These are phyloP conservation scores for Rutpela maculata DNA, from an alignment of 2,888 invertebrate species.

Conservation along the genomic window DNA sequence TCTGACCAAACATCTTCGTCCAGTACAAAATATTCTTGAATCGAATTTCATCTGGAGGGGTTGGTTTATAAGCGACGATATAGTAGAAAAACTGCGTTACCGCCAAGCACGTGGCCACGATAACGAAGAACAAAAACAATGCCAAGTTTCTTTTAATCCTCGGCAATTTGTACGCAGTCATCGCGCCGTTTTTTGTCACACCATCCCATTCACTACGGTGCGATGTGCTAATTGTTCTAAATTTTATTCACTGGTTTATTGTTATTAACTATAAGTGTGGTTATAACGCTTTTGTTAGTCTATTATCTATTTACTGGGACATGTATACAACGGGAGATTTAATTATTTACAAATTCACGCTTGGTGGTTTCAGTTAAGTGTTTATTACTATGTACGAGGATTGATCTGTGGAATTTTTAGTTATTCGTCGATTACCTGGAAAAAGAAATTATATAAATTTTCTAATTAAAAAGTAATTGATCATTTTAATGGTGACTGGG, in stretches of 20 bases:
- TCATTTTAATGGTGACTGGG: too few species aligned
- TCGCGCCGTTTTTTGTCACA: neutral
- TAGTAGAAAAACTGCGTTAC: conserved; percentile 12
- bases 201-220: neutral
- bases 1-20: conserved; percentile 58
- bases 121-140: neutral
- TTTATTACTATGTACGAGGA: neutral
- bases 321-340: conserved; percentile 5
- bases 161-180: neutral
- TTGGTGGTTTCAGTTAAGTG: neutral
- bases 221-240: neutral
- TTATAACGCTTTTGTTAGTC: conserved; percentile 26
- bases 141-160: neutral
- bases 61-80: neutral
- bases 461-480: too few species aligned
- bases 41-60: neutral
- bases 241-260: neutral
- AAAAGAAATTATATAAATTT: neutral
- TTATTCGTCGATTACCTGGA: neutral
- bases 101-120: neutral
- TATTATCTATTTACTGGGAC: conserved; percentile 22
- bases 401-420: neutral
- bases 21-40: conserved; percentile 61
- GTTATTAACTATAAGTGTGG: neutral
- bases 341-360: neutral